Percentiles rank a stretch among this genome's conserved stretches.
Conservation (phyloP, 2,113 vertebrate genomes). For the Lepus americanus region DNA sequence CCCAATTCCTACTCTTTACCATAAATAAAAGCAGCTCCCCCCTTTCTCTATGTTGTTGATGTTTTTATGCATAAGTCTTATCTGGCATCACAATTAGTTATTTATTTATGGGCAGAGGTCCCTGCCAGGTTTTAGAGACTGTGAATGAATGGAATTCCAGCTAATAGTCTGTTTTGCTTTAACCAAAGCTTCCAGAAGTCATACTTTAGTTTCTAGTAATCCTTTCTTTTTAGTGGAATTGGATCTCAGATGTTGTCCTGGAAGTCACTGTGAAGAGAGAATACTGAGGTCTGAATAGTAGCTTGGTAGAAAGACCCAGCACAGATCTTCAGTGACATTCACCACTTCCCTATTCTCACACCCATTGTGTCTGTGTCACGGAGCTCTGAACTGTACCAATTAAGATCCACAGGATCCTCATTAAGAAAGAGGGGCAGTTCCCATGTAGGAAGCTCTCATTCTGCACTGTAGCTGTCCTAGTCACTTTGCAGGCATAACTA, state of each 20-base stretch:
- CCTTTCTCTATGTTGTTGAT: background rate
- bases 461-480: too few relatives aligned
- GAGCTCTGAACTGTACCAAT: background rate
- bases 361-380: background rate
- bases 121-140: background rate
- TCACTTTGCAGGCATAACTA: background rate
- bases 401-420: fast-evolving
- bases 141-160: conserved; percentile 1
- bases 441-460: background rate
- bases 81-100: background rate
- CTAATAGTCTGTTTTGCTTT: background rate
- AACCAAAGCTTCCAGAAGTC: background rate
- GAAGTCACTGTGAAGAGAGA: background rate
- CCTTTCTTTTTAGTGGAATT: background rate
- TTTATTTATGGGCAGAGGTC: background rate
- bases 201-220: background rate
- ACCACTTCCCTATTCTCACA: background rate
- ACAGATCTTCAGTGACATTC: background rate
- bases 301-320: background rate
- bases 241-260: background rate
- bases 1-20: background rate
- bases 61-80: background rate
- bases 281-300: background rate
- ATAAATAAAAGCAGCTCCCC: background rate
- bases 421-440: background rate